A percentile compares a stretch with the other conserved stretches of the same genome.
Conservation (phyloP, 1,140 invertebrate species). For the Eupeodes corollae region DNA sequence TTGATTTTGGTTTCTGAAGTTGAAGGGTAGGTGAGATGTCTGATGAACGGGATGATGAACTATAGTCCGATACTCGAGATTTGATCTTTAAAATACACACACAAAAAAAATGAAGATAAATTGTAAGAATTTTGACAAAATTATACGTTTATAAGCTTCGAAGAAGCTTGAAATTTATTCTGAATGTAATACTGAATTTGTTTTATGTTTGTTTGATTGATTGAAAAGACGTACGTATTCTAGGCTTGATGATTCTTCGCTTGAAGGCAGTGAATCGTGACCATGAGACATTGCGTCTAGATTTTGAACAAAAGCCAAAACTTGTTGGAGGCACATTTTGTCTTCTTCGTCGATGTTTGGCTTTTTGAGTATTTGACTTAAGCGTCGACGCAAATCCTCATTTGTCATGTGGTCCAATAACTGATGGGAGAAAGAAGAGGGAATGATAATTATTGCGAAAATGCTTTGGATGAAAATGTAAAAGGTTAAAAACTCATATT, state of each 20-base stretch:
- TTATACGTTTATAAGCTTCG: not conserved
- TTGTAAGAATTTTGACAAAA: not conserved
- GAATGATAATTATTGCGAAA: no score
- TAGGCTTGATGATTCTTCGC: conserved; percentile 8
- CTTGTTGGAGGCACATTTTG: conserved; percentile 44
- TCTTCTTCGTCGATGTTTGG: conserved; percentile 37
- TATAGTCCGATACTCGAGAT: conserved; percentile 13
- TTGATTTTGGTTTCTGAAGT: not conserved
- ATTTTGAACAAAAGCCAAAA: conserved; percentile 44
- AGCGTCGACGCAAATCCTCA: conserved; percentile 24
- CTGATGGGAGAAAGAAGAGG: no score
- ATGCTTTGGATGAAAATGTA: not conserved
- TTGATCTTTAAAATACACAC: conserved; percentile 13
- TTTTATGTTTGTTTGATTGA: no score
- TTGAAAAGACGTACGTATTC: conserved; percentile 21
- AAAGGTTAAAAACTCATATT: no score
- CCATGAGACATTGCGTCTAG: conserved; percentile 39
- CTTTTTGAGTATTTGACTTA: conserved; percentile 20
- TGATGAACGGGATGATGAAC: conserved; percentile 6
- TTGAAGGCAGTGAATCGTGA: conserved; percentile 7
- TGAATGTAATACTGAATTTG: no score
- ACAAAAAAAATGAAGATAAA: not conserved
- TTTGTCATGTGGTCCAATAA: conserved; percentile 24
- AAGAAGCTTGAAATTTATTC: no score
- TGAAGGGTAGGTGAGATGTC: not conserved